Evolutionary conservation across 2,113 vertebrate species (phyloP).

Genomic region (Callaeas wilsoni): DNA sequence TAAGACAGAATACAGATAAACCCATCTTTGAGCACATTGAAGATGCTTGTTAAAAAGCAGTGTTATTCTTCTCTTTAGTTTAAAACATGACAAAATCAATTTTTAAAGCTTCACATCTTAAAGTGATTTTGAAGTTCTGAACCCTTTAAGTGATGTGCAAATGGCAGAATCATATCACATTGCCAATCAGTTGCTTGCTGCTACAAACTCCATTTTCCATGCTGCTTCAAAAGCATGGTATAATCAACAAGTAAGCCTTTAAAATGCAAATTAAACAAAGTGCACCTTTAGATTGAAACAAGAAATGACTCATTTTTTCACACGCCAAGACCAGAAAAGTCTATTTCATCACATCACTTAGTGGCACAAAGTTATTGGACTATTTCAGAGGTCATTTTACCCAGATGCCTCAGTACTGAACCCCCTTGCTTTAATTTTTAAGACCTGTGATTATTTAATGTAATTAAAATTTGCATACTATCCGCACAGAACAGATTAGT

Average conservation of each 20-base stretch:
- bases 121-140: conserved; percentile 24
- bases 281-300: neutral
- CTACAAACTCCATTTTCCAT: conserved; percentile 4
- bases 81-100: conserved; percentile 17
- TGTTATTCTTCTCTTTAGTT: neutral
- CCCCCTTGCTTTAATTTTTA: neutral
- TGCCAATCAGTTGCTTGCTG: conserved; percentile 1
- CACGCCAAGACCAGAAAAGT: neutral
- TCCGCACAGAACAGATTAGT: neutral
- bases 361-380: neutral
- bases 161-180: neutral
- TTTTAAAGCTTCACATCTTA: conserved; percentile 21
- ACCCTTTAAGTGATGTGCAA: conserved; percentile 13
- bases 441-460: neutral
- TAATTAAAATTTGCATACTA: neutral
- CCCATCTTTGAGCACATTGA: neutral
- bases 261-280: conserved; percentile 47
- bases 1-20: neutral
- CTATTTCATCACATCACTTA: neutral
- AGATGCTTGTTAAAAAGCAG: neutral
- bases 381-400: neutral
- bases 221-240: conserved; percentile 14
- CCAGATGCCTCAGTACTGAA: neutral
- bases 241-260: conserved; percentile 36
- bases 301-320: neutral